Base-by-base conservation (phyloP, 2,888 invertebrate species). In the Baronia brevicornis region DNA sequence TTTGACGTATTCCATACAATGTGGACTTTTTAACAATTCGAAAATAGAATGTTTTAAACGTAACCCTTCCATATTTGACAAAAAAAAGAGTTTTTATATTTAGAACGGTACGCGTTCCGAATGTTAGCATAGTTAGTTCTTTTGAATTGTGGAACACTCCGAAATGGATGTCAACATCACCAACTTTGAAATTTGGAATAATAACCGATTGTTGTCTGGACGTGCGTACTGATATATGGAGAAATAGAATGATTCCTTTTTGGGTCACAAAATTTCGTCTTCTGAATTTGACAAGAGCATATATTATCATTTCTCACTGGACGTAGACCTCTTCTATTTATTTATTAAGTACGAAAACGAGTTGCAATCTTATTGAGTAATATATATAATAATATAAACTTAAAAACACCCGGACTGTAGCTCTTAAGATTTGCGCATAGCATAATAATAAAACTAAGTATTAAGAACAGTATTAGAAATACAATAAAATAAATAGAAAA, bases 41-140 rank as follows among this genome's bases (percentile, higher is more conserved):
- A 82, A 84, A 84, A 84, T 84, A 84, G 82, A 84, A 80, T 69
- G 79, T 80, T 82, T 80, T 80, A 78, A 79, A 80, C 79, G 75
- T 79, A 82, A 82, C 82, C 82, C 82, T 84, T 82, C 82, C 82
- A 79, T 80, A 82, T 82, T 82, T 80, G 78, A 79, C 79, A 78
- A 79, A 82, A 80, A 80, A 72, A 36, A 31, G 65, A 68, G 59
- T 71, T 72, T 78, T 77, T 79, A 80, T 72, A 82, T 80, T 80
- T 80, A 75, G 80, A 80, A 73, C 73, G 58, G 67, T 68, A 71
- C 74, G 77, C 69, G 65, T 60, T 48, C 61, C 60, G 78, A 73
- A 79, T 78, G 66, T 69, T 70, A 74, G n/a, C n/a, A n/a, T n/a
- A 75, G 75, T 70, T 67, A 56, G 60, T 70, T 79, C 75, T 78